Base-by-base conservation (phyloP, 2,797 vertebrate species). In the Anabas testudineus region DNA sequence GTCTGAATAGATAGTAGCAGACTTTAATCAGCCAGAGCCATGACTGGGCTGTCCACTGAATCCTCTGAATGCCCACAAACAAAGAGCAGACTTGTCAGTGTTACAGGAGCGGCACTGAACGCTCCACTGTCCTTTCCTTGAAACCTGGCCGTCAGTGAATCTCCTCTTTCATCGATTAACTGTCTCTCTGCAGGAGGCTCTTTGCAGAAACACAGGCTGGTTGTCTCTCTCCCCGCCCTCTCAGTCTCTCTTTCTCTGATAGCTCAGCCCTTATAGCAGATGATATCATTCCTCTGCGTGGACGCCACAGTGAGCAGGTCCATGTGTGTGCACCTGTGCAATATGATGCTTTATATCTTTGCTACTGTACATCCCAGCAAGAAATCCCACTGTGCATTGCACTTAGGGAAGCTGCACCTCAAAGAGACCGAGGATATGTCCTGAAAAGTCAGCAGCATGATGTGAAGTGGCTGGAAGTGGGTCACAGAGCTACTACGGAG, bases 151-250 rank as follows among this genome's bases (percentile, higher is more conserved):
- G 81, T 82, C 87, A 74, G 75, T 79, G 64, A 64, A 89, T 71
- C 87, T 59, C 77, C 15, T 54, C 89, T 90, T 86, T 78, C 79
- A 93, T 91, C 58, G 92, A 94, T 86, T 81, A 78, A 10, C 86
- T 43, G 87, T 88, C 90, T 28, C 21, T 84, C 86, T 82, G 66
- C 74, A 28, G 81, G 75, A 83, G 74, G 65, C 68, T 74, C 55
- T 53, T 1, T n/a, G 49, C 54, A 52, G 14, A 45, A 34, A 72
- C 24, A 74, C 47, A 32, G 47, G 49, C 65, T 47, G 42, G 2
- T 26, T 71, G 56, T 69, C 26, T 62, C 34, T 39, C 15, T 54
- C 1, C 57, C 30, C 30, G 0, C 7, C n/a, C 45, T 4, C 5
- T 13, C 42, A 48, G 5, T 36, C 53, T 49, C 18, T 39, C 49